These are phyloP conservation scores for Gastrophryne carolinensis DNA, from an alignment of 2,797 vertebrate genomes.

Conservation along the genomic window DNA sequence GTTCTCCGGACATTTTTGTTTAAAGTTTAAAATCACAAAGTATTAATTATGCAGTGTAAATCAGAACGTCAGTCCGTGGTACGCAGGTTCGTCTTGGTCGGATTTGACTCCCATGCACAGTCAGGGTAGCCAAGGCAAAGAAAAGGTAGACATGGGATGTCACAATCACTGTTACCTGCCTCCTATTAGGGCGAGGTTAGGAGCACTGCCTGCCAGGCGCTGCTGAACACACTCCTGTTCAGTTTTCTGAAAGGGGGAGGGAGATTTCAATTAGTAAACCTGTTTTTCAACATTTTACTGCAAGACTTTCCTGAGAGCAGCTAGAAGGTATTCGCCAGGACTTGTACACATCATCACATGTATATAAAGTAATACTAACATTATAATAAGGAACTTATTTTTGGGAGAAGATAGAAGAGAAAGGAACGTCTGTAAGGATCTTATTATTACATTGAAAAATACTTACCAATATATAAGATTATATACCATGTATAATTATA, in stretches of 20 bases:
- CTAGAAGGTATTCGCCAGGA: conserved; percentile 12
- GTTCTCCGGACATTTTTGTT: conserved; percentile 56
- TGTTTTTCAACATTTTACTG: conserved; percentile 67
- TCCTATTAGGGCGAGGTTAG: background rate
- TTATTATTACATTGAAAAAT: no score
- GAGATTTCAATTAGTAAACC: conserved; percentile 67
- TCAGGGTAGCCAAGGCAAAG: background rate
- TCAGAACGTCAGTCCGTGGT: background rate
- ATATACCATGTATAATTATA: no score
- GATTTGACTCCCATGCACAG: background rate
- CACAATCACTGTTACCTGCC: background rate
- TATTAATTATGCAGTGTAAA: background rate
- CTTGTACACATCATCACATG: conserved; percentile 19
- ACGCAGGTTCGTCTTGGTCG: background rate
- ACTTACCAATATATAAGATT: no score
- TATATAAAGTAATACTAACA: background rate
- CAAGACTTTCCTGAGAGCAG: conserved; percentile 55
- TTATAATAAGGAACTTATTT: no score
- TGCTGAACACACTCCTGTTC: background rate
- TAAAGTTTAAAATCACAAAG: background rate
- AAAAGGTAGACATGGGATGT: background rate
- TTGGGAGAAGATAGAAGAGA: no score
- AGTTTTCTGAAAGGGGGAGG: conserved; percentile 62
- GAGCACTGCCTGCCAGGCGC: background rate
- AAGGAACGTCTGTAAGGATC: no score